Conservation (phyloP, 2,888 invertebrate genomes). For the Yponomeuta sedellus region DNA sequence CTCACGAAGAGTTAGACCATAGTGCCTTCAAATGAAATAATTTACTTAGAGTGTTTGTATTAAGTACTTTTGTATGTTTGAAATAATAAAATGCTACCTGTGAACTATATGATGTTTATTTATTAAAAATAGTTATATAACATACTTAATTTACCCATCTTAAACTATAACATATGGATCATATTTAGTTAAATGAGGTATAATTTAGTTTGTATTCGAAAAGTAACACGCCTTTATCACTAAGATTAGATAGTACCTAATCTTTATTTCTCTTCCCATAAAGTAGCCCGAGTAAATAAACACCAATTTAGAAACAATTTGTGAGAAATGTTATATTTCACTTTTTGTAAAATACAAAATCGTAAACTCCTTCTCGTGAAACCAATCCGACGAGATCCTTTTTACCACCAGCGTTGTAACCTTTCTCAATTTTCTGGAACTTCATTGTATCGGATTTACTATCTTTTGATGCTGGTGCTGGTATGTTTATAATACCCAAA, state of each 20-base stretch:
- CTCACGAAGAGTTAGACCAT: slow-evolving; percentile 1
- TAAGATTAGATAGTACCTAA: no score
- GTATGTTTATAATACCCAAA: slow-evolving; percentile 1
- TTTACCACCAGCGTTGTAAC: not conserved
- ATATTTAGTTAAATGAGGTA: no score
- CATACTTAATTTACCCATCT: not conserved
- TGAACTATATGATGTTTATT: not conserved
- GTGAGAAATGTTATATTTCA: not conserved
- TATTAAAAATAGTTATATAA: not conserved
- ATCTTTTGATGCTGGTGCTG: not conserved
- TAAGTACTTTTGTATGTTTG: not conserved
- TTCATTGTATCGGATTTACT: not conserved
- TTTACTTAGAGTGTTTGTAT: no score
- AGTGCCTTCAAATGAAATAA: not conserved
- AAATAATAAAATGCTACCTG: not conserved
- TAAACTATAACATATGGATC: no score
- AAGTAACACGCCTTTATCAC: no score
- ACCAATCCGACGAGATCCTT: not conserved
- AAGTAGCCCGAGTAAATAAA: no score
- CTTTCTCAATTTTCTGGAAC: not conserved
- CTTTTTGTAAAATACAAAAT: not conserved
- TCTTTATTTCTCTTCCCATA: no score
- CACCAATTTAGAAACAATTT: no score
- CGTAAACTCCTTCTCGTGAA: not conserved
- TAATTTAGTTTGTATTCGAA: no score